Conservation (phyloP, 1,140 invertebrate genomes). For the Panagrolaimus sp. region DNA sequence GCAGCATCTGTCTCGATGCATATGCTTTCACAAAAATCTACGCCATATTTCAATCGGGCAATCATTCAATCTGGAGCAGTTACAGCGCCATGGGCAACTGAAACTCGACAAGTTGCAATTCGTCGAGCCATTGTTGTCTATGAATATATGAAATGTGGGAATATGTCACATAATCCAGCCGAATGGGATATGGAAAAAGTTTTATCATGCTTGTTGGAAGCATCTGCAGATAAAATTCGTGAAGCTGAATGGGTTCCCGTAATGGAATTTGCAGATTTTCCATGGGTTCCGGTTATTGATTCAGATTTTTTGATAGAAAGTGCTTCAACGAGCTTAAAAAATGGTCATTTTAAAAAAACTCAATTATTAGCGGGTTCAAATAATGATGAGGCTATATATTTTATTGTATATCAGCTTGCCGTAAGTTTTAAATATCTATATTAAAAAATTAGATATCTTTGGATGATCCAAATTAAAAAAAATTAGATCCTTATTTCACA, state of each 20-base stretch:
- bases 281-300: constrained; percentile 89
- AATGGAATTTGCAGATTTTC: constrained; percentile 67
- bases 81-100: constrained; percentile 83
- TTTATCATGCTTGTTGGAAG: constrained; percentile 73
- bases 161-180: constrained; percentile 51
- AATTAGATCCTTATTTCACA: too few species aligned
- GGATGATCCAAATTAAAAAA: too few species aligned
- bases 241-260: constrained; percentile 59
- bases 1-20: constrained; percentile 86
- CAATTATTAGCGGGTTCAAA: constrained; percentile 88
- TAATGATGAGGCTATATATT: constrained; percentile 57
- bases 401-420: constrained; percentile 57
- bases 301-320: constrained; percentile 82
- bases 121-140: constrained; percentile 73
- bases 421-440: too few species aligned
- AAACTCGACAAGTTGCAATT: constrained; percentile 74
- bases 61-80: constrained; percentile 67
- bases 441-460: too few species aligned
- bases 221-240: constrained; percentile 74
- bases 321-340: constrained; percentile 72
- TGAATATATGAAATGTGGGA: constrained; percentile 77
- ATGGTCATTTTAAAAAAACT: constrained; percentile 82
- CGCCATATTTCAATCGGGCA: constrained; percentile 77
- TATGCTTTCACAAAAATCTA: constrained; percentile 76
- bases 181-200: constrained; percentile 68